A percentile compares a stretch with the other conserved stretches of the same genome.
These are phyloP conservation scores for Microplitis demolitor DNA, from an alignment of 1,140 invertebrate genomes.

Conservation along the genomic window DNA sequence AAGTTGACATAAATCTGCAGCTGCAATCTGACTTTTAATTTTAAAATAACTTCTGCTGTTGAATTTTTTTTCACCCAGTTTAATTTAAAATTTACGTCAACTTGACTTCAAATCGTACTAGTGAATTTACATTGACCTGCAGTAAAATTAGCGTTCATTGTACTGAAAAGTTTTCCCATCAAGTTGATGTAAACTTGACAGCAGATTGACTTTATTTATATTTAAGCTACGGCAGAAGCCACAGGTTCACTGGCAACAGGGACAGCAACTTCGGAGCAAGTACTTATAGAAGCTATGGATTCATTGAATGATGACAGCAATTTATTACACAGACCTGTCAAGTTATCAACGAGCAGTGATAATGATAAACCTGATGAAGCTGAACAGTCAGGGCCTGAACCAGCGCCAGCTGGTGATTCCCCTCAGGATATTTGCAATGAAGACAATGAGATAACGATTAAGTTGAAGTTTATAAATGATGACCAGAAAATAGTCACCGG, in stretches of 20 bases:
- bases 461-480: slow-evolving; percentile 87
- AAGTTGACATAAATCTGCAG: too few relatives aligned
- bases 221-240: slow-evolving; percentile 30
- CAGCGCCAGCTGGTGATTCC: slow-evolving; percentile 1
- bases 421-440: slow-evolving; percentile 24
- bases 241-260: slow-evolving; percentile 23
- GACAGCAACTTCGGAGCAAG: slow-evolving; percentile 43
- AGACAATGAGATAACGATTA: slow-evolving; percentile 70
- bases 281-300: slow-evolving; percentile 57
- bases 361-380: background rate
- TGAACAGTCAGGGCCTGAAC: background rate
- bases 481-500: slow-evolving; percentile 81
- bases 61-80: too few relatives aligned
- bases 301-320: slow-evolving; percentile 45
- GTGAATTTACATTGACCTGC: too few relatives aligned
- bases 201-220: too few relatives aligned
- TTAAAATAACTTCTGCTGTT: too few relatives aligned
- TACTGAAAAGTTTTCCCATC: too few relatives aligned
- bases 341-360: slow-evolving; percentile 21
- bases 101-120: too few relatives aligned
- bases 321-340: slow-evolving; percentile 31
- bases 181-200: too few relatives aligned
- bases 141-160: too few relatives aligned
- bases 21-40: background rate
- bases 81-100: too few relatives aligned